phyloP scores from a whole-genome alignment of 2,888 invertebrate species.

The Odontocolon sp. region DNA sequence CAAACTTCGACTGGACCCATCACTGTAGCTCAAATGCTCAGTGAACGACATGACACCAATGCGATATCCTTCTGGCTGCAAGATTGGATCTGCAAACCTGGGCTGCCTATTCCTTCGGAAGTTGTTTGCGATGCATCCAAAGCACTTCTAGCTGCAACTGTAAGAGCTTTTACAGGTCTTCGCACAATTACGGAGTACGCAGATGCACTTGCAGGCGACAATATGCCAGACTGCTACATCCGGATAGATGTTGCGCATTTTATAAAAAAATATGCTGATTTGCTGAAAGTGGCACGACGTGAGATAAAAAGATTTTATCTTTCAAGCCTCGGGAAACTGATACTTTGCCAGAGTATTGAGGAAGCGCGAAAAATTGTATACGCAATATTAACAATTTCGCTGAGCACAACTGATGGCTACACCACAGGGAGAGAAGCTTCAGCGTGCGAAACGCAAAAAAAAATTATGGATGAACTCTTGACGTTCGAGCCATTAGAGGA shows the following conservation, averaged over 20 bases:
- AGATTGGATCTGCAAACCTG: slow-evolving; percentile 43
- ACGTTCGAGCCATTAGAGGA: background rate
- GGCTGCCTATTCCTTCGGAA: slow-evolving; percentile 51
- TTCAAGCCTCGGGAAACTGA: slow-evolving; percentile 45
- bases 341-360: slow-evolving; percentile 15
- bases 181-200: slow-evolving; percentile 36
- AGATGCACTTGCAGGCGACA: slow-evolving; percentile 18
- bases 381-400: slow-evolving; percentile 32
- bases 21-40: slow-evolving; percentile 55
- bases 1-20: slow-evolving; percentile 28
- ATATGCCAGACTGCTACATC: slow-evolving; percentile 39
- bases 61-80: slow-evolving; percentile 52
- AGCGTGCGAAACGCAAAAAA: slow-evolving; percentile 24
- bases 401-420: slow-evolving; percentile 32
- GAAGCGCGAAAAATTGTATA: slow-evolving; percentile 34
- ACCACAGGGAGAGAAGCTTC: slow-evolving; percentile 5
- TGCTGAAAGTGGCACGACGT: slow-evolving; percentile 5
- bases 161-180: slow-evolving; percentile 27
- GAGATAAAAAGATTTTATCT: slow-evolving; percentile 39
- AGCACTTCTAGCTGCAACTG: slow-evolving; percentile 41
- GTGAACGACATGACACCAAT: slow-evolving; percentile 44
- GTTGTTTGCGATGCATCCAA: slow-evolving; percentile 42
- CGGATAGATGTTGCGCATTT: slow-evolving; percentile 52
- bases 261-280: slow-evolving; percentile 51
- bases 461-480: background rate